Conservation (phyloP, 2,888 invertebrate genomes). For the Patella pellucida region DNA sequence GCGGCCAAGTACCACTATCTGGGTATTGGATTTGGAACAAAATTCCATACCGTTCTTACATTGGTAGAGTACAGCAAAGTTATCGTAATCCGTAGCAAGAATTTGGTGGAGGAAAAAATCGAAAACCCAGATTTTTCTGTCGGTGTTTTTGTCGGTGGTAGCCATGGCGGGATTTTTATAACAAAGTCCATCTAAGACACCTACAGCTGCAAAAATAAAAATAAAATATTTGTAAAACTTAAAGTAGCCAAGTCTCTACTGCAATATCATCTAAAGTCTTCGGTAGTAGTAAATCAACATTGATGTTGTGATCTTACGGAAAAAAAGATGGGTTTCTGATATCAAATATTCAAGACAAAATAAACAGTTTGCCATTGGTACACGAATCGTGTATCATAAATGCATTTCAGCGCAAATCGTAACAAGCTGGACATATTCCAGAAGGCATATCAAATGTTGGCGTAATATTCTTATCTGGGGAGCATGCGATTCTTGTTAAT, state of each 20-base stretch:
- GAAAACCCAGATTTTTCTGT: not conserved
- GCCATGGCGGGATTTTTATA: not conserved
- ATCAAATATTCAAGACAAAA: too few relatives aligned
- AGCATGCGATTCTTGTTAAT: too few relatives aligned
- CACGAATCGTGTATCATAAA: too few relatives aligned
- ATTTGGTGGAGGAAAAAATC: not conserved
- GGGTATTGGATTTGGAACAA: not conserved
- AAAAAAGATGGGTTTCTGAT: too few relatives aligned
- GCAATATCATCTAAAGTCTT: not conserved
- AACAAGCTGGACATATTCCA: too few relatives aligned
- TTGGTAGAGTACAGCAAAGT: not conserved
- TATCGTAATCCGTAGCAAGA: not conserved
- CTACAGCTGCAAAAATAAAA: not conserved
- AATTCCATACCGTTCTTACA: not conserved
- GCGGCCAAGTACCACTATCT: not conserved
- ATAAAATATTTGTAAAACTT: too few relatives aligned
- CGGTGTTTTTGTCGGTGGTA: not conserved
- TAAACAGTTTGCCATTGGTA: too few relatives aligned
- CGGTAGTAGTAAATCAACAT: too few relatives aligned
- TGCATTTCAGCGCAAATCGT: too few relatives aligned
- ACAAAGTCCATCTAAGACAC: not conserved
- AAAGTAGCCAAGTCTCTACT: not conserved
- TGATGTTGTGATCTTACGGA: too few relatives aligned
- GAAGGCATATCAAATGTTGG: too few relatives aligned
- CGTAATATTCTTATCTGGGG: too few relatives aligned